phyloP scores from a whole-genome alignment of 2,888 invertebrate genomes.

The Ectobius pallidus region DNA sequence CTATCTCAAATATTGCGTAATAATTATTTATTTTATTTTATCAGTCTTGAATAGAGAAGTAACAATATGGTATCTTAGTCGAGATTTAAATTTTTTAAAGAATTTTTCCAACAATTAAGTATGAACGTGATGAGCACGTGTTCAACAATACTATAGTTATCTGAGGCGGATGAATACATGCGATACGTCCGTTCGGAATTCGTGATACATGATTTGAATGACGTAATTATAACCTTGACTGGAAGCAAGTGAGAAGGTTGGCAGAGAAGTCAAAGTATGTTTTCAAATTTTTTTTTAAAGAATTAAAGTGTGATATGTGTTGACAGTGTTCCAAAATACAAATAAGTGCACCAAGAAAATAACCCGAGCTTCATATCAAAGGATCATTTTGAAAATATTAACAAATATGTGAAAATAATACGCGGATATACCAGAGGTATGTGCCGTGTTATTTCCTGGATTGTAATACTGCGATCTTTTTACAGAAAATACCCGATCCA shows the following conservation, averaged over 20 bases:
- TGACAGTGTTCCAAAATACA: background rate
- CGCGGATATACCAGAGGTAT: conserved; percentile 10
- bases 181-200: background rate
- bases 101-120: too few relatives aligned
- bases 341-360: background rate
- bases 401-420: background rate
- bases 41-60: too few relatives aligned
- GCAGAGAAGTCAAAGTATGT: conserved; percentile 14
- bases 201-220: conserved; percentile 22
- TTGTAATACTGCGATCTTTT: background rate
- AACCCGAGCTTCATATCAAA: background rate
- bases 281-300: background rate
- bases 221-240: conserved; percentile 41
- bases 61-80: too few relatives aligned
- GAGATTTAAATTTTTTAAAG: too few relatives aligned
- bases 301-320: conserved; percentile 9
- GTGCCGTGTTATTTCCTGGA: background rate
- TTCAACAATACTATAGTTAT: conserved; percentile 10
- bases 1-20: too few relatives aligned
- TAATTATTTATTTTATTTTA: too few relatives aligned
- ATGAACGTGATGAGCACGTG: conserved; percentile 12
- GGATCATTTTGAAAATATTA: background rate
- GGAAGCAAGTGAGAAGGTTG: conserved; percentile 29
- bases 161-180: conserved; percentile 19
- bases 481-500: conserved; percentile 7